Conservation (phyloP, 2,113 vertebrate genomes). For the Phalacrocorax brasilianus region DNA sequence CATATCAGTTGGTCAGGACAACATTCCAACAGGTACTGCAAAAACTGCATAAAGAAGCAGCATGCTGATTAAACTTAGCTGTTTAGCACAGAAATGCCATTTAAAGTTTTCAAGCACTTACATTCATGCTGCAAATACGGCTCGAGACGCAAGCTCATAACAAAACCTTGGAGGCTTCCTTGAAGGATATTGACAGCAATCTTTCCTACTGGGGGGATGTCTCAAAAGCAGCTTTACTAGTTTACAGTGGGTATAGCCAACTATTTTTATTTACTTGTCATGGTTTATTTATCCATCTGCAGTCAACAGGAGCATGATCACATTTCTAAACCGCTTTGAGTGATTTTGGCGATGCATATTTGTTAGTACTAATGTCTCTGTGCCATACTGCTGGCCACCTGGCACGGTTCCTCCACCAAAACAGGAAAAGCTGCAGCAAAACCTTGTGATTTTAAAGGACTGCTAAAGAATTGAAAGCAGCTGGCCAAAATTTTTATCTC, state of each 20-base stretch:
- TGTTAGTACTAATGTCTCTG: neutral
- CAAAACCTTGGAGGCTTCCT: constrained; percentile 2
- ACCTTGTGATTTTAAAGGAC: neutral
- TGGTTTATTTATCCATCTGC: constrained; percentile 33
- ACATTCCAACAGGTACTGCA: neutral
- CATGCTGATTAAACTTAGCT: neutral
- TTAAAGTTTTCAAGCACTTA: neutral
- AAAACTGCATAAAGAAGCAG: constrained; percentile 21
- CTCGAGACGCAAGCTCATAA: neutral
- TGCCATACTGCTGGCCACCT: neutral
- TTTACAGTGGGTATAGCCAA: constrained; percentile 31
- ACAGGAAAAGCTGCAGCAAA: neutral
- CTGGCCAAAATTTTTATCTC: neutral
- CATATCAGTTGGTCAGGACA: neutral
- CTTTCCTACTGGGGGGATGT: neutral
- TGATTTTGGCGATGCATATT: neutral
- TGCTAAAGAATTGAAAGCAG: neutral
- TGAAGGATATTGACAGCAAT: neutral
- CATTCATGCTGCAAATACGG: constrained; percentile 8
- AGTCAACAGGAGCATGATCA: neutral
- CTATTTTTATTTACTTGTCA: constrained; percentile 43
- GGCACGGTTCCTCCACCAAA: neutral
- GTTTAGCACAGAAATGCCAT: neutral
- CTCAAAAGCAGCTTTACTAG: constrained; percentile 36
- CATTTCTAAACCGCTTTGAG: neutral